Evolutionary conservation across 2,113 vertebrate species (phyloP), one percentile per base, ranked within the genome.

Genomic region (Aphelocoma coerulescens): DNA sequence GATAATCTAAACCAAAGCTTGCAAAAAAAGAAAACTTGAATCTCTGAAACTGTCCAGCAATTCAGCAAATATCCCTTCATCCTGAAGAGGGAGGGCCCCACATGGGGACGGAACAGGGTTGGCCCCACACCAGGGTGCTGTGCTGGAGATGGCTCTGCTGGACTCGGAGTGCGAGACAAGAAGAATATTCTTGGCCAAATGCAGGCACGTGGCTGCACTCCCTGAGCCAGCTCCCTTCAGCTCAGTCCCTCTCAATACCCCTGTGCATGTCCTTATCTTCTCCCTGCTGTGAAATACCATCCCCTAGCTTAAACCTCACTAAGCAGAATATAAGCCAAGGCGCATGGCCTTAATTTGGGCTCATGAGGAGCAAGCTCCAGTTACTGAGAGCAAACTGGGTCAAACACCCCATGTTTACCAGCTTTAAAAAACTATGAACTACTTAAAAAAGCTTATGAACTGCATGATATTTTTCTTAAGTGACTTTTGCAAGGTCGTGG

Each of bases 291-390:
- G 79, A 93, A 95, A 80, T 58, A 54, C 4, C 83, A 93, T 77
- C 72, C 75, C 55, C 90, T 28, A 46, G 85, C 91, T 86, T 59
- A 93, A 95, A 84, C 55, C 33, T 66, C 46, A 11, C 51, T 62
- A 58, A 94, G 72, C 32, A 93, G 79, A 95, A 49, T 55, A 91
- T 62, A 90, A 94, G 51, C 71, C 75, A 66, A 80, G 79, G 58
- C 86, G 46, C 35, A 77, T 16, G 74, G 75, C 72, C 43, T 44
- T 88, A 46, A 74, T 94, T 77, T 91, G 75, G 83, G 43, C 41
- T 18, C 59, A 71, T 1, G 17, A 77, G 78, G 46, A 85, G n/a
- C 9, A 66, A 67, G 79, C 11, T 90, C 58, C 49, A 79, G 46
- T 33, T 35, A 15, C 46, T 86, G 58, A 51, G 46, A 86, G 88